Percentiles rank a stretch among this genome's conserved stretches.
Evolutionary conservation across 2,797 vertebrate genomes (phyloP).

Genomic region (Sciurus carolinensis): DNA sequence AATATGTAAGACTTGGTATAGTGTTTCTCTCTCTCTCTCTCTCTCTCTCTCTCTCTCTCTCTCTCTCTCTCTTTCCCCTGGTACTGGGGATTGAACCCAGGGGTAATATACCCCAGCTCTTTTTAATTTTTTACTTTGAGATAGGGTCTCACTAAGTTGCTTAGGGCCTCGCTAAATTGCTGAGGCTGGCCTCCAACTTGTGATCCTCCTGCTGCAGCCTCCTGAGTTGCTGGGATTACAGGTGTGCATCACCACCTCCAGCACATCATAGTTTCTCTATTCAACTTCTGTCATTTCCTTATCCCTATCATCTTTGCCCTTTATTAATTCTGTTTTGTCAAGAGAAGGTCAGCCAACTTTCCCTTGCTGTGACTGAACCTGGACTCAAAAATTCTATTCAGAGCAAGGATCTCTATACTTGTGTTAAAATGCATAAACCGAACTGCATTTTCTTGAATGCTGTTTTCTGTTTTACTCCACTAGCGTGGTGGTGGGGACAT

Average conservation of each 20-base stretch:
- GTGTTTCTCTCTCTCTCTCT: neutral
- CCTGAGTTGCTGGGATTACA: no score
- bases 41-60: no score
- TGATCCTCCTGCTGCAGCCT: no score
- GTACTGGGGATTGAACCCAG: no score
- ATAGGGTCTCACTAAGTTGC: no score
- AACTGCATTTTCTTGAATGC: neutral
- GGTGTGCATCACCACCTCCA: no score
- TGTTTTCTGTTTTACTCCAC: neutral
- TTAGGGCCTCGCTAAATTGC: no score
- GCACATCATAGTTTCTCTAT: neutral
- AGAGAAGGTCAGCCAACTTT: neutral
- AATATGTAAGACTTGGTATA: neutral
- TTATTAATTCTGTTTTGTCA: conserved; percentile 24
- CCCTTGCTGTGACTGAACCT: neutral
- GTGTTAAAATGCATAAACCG: neutral
- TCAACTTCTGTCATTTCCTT: neutral
- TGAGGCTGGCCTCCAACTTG: no score
- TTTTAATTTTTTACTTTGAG: no score
- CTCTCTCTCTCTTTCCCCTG: no score
- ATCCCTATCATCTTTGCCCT: neutral
- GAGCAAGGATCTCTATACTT: neutral
- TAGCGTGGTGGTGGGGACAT: neutral
- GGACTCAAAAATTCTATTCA: neutral
- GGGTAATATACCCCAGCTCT: no score